Conservation (phyloP, 2,888 invertebrate species). For the Tenthredo amoena region DNA sequence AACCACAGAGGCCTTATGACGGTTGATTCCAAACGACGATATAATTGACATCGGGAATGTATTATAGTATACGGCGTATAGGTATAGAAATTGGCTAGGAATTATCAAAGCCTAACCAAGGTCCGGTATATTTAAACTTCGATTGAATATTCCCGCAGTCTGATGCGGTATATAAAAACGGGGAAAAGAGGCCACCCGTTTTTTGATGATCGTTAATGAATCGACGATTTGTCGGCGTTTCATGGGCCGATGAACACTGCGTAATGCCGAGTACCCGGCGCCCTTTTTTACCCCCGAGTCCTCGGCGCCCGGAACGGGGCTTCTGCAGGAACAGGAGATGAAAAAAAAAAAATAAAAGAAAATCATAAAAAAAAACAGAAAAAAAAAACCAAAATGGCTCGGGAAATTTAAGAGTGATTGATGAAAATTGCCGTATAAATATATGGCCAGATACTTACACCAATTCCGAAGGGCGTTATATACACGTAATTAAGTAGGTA, state of each 20-base stretch:
- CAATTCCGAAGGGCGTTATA: conserved; percentile 28
- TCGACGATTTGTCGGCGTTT: conserved; percentile 70
- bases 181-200: conserved; percentile 30
- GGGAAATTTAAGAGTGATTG: conserved; percentile 48
- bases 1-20: neutral
- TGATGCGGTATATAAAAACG: neutral
- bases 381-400: conserved; percentile 13
- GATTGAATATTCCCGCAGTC: conserved; percentile 28
- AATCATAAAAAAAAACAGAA: neutral
- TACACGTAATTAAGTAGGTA: neutral
- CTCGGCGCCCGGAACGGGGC: conserved; percentile 47
- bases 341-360: conserved; percentile 25
- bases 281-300: conserved; percentile 48
- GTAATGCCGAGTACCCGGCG: conserved; percentile 40
- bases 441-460: conserved; percentile 16
- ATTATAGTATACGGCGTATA: neutral
- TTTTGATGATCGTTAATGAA: conserved; percentile 64
- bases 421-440: conserved; percentile 49
- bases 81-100: conserved; percentile 15
- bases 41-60: conserved; percentile 25
- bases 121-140: conserved; percentile 9
- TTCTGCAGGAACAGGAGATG: neutral
- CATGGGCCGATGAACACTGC: conserved; percentile 62
- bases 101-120: conserved; percentile 39
- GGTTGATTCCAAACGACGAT: conserved; percentile 33